Evolutionary conservation across 1,140 invertebrate species (phyloP).

Genomic region (Colletes gigas): DNA sequence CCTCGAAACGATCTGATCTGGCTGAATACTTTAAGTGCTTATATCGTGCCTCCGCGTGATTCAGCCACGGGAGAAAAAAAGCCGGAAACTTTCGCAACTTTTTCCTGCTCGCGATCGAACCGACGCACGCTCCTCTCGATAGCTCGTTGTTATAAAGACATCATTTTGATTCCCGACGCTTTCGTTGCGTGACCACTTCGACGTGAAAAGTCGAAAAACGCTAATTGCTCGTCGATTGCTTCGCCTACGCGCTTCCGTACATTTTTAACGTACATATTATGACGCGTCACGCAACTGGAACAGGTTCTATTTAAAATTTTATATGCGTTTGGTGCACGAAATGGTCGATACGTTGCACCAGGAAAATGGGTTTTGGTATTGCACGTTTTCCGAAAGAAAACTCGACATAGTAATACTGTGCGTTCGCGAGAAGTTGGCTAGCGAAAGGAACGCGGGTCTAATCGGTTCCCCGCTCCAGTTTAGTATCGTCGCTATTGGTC

Average conservation of each 20-base stretch:
- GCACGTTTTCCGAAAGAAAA: too few relatives aligned
- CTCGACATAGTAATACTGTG: too few relatives aligned
- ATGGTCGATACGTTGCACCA: too few relatives aligned
- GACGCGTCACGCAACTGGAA: too few relatives aligned
- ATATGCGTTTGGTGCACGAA: too few relatives aligned
- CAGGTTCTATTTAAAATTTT: too few relatives aligned
- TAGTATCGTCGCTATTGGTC: too few relatives aligned
- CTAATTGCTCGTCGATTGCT: background rate
- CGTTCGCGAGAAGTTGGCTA: too few relatives aligned
- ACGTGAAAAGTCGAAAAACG: background rate
- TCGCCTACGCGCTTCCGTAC: background rate
- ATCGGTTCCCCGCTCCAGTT: too few relatives aligned
- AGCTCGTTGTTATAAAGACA: background rate
- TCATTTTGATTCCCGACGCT: slow-evolving; percentile 2
- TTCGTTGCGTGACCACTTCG: slow-evolving; percentile 1
- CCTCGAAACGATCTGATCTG: slow-evolving; percentile 54
- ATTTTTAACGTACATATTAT: too few relatives aligned
- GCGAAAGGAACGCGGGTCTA: too few relatives aligned
- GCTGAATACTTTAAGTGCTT: slow-evolving; percentile 59
- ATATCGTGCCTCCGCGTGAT: slow-evolving; percentile 50
- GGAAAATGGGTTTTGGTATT: too few relatives aligned
- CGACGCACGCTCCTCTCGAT: background rate
- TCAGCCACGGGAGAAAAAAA: background rate
- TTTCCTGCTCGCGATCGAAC: background rate
- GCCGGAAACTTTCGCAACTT: background rate